Evolutionary conservation across 2,888 invertebrate genomes (phyloP).

Genomic region (Drosophila sordidula): DNA sequence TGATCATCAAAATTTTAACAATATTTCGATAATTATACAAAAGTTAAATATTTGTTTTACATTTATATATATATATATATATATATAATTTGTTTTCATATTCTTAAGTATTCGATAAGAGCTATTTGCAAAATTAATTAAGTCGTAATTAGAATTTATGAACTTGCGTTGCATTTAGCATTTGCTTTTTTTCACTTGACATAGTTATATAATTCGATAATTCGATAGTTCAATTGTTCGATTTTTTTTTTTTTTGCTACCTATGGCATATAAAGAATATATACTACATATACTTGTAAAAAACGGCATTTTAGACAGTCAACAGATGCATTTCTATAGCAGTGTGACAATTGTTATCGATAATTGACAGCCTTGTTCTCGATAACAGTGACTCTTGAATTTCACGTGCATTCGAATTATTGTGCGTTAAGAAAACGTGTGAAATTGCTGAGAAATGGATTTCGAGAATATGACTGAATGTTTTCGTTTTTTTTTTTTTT

Average conservation of each 20-base stretch:
- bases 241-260: conserved; percentile 1
- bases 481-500: no score
- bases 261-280: conserved; percentile 10
- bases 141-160: conserved; percentile 7
- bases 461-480: conserved; percentile 15
- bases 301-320: background rate
- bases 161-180: conserved; percentile 26
- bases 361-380: conserved; percentile 29
- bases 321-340: background rate
- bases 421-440: conserved; percentile 1
- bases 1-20: conserved; percentile 38
- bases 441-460: conserved; percentile 9
- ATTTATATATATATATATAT: conserved; percentile 7
- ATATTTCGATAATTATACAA: conserved; percentile 45
- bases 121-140: conserved; percentile 33
- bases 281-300: background rate
- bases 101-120: conserved; percentile 11
- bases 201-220: conserved; percentile 11
- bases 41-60: conserved; percentile 40
- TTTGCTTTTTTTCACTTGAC: conserved; percentile 37
- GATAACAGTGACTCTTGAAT: conserved; percentile 8
- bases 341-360: conserved; percentile 21
- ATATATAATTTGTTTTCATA: conserved; percentile 5
- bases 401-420: background rate
- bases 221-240: conserved; percentile 1